Base-by-base conservation (phyloP, 2,888 invertebrate genomes). In the Acanthosepion pharaonis region DNA sequence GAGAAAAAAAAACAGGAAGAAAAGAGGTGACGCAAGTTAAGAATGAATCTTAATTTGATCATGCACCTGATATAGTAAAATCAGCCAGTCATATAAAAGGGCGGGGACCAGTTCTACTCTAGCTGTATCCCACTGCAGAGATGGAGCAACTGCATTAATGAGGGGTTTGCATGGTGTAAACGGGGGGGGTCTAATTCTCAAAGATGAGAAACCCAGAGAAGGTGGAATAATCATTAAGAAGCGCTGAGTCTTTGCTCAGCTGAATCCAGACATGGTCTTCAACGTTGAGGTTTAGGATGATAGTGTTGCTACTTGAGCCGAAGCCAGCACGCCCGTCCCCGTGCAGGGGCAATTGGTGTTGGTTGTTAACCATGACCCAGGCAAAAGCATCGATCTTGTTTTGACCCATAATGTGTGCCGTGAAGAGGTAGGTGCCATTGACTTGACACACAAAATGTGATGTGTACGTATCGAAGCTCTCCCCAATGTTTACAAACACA, bases 231-330 rank as follows among this genome's bases (percentile, higher is more conserved):
- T 97, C 97, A 95, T 97, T 97, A 25, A 97, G 96, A 5, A 97
- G 96, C 0, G 96, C 97, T 0, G 97, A 97, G 94, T 97, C 96
- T 94, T 97, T 97, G 93, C 96, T 96, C 59, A 97, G 96, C 94
- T 97, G 96, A 33, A 97, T 95, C 97, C 97, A 97, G 33, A 97
- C 97, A 95, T 97, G 97, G 95, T 97, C 97, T 11, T 96, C 97
- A 9, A 95, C 94, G 18, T 95, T 95, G 1, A 97, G 96, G n/a
- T 96, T 95, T 33, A 97, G 95, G 64, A 97, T 97, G 92, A 97
- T 95, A 5, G 97, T 96, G 95, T 97, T 97, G 95, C 97, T 97
- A 64, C 97, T 97, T 8, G 97, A 97, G 11, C 97, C 97, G 92
- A 96, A 96, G 1, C 97, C 97, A 0, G 97, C 97, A 11, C 97